Percentiles rank a stretch among this genome's conserved stretches.
phyloP scores from a whole-genome alignment of 1,140 invertebrate species.

The Rhopalosiphum padi region DNA sequence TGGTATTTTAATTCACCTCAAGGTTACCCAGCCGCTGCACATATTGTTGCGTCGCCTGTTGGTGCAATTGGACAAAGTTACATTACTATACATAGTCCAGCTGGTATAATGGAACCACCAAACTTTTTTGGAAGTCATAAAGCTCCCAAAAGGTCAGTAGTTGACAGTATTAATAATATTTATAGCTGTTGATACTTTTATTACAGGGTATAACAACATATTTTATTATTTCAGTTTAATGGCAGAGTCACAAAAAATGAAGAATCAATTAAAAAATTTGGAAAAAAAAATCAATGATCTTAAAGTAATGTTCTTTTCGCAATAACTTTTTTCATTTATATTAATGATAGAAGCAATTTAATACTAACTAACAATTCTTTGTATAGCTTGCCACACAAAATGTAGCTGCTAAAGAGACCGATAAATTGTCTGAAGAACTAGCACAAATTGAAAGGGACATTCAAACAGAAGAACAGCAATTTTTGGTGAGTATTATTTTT shows the following conservation, averaged over 20 bases:
- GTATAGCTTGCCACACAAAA: conserved; percentile 48
- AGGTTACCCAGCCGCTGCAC: conserved; percentile 61
- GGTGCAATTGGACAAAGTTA: conserved; percentile 64
- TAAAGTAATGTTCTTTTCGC: conserved; percentile 65
- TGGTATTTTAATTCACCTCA: conserved; percentile 66
- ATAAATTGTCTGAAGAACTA: conserved; percentile 51
- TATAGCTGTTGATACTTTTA: conserved; percentile 18
- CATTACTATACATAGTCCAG: conserved; percentile 63
- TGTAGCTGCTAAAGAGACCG: conserved; percentile 49
- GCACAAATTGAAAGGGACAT: conserved; percentile 51
- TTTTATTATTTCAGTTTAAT: conserved; percentile 64
- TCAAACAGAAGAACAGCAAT: conserved; percentile 52
- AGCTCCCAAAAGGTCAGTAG: conserved; percentile 50
- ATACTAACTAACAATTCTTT: neutral
- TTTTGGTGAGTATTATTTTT: conserved; percentile 28
- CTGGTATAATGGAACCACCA: conserved; percentile 52
- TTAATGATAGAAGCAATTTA: neutral
- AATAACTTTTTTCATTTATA: neutral
- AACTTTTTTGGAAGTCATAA: conserved; percentile 46
- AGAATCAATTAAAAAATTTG: conserved; percentile 71
- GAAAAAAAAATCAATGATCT: conserved; percentile 74
- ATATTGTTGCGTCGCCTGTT: conserved; percentile 58
- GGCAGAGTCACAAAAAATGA: conserved; percentile 71
- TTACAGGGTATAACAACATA: neutral
- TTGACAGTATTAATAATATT: neutral